Percentiles rank a stretch among this genome's conserved stretches.
These are phyloP conservation scores for Ryuthela nishihirai DNA, from an alignment of 2,888 invertebrate genomes.

Conservation along the genomic window DNA sequence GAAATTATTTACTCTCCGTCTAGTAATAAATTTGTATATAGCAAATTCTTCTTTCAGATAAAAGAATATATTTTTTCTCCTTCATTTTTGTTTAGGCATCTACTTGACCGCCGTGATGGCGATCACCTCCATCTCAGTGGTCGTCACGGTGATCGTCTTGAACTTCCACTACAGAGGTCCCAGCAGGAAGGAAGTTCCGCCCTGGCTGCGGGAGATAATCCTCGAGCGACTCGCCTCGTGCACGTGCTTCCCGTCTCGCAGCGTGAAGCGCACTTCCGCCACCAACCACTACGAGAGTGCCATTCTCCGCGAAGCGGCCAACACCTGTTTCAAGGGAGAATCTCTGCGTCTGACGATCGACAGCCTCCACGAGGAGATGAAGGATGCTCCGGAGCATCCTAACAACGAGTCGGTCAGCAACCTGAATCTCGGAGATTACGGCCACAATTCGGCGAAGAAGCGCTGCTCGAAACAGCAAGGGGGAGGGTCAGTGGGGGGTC, in stretches of 20 bases:
- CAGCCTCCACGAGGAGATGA: conserved; percentile 49
- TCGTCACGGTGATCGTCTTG: conserved; percentile 57
- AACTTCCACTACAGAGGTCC: conserved; percentile 59
- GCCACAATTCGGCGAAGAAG: conserved; percentile 11
- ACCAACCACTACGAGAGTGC: conserved; percentile 11
- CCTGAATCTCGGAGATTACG: conserved; percentile 17
- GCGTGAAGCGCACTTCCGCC: conserved; percentile 3
- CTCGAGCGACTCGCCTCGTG: conserved; percentile 37
- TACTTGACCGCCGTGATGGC: conserved; percentile 59
- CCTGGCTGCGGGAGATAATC: conserved; percentile 49
- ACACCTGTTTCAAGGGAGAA: conserved; percentile 45
- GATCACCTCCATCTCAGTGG: conserved; percentile 57
- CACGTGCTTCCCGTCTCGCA: conserved; percentile 28
- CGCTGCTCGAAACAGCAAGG: conserved; percentile 9
- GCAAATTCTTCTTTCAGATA: no score
- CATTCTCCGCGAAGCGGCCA: conserved; percentile 4
- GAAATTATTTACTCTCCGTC: no score
- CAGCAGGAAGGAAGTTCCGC: conserved; percentile 53
- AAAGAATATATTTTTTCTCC: no score
- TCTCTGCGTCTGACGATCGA: conserved; percentile 50
- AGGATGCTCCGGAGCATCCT: conserved; percentile 43
- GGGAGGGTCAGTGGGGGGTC: conserved; percentile 7
- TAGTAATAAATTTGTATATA: no score
- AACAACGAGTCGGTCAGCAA: conserved; percentile 38
- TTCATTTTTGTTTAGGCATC: no score